Percentiles rank a stretch among this genome's conserved stretches.
phyloP scores from a whole-genome alignment of 2,113 vertebrate species.

The Crotalus horridus region DNA sequence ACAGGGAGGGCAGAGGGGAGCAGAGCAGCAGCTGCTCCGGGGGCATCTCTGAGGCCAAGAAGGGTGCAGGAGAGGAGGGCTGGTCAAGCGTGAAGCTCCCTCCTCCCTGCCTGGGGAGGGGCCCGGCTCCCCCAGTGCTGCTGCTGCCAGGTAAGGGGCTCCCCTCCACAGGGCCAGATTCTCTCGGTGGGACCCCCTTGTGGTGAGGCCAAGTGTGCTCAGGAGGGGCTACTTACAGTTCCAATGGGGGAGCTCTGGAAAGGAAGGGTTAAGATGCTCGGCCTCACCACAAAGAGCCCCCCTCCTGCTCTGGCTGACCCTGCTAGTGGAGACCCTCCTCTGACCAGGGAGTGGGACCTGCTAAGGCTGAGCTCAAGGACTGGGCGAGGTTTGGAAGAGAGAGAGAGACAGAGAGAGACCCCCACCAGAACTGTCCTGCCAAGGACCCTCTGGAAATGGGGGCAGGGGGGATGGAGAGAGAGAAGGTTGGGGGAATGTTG shows the following conservation, averaged over 20 bases:
- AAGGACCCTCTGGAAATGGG: slow-evolving; percentile 57
- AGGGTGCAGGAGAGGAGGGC: slow-evolving; percentile 48
- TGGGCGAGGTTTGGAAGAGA: neutral
- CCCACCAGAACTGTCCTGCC: slow-evolving; percentile 27
- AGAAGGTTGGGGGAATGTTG: slow-evolving; percentile 34
- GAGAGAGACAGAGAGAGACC: neutral
- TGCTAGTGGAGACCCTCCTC: neutral
- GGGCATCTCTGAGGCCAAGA: slow-evolving; percentile 54
- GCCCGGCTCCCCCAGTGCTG: slow-evolving; percentile 8
- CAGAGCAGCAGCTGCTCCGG: slow-evolving; percentile 59
- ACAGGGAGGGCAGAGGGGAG: slow-evolving; percentile 56
- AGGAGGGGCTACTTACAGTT: slow-evolving; percentile 66
- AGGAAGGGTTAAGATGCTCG: slow-evolving; percentile 63
- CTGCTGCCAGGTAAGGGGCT: neutral
- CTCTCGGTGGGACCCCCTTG: slow-evolving; percentile 25
- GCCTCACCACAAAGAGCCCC: slow-evolving; percentile 59
- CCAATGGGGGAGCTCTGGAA: slow-evolving; percentile 35
- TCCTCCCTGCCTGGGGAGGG: slow-evolving; percentile 14
- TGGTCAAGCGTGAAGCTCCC: slow-evolving; percentile 25
- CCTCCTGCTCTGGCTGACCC: slow-evolving; percentile 20
- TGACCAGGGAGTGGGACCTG: neutral
- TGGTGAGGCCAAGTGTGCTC: slow-evolving; percentile 43
- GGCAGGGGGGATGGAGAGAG: slow-evolving; percentile 31
- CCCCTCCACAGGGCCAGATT: accelerated
- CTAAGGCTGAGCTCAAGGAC: neutral